Base-by-base conservation (phyloP, 2,888 invertebrate genomes). In the Imbricaverruca yamaguchii region DNA sequence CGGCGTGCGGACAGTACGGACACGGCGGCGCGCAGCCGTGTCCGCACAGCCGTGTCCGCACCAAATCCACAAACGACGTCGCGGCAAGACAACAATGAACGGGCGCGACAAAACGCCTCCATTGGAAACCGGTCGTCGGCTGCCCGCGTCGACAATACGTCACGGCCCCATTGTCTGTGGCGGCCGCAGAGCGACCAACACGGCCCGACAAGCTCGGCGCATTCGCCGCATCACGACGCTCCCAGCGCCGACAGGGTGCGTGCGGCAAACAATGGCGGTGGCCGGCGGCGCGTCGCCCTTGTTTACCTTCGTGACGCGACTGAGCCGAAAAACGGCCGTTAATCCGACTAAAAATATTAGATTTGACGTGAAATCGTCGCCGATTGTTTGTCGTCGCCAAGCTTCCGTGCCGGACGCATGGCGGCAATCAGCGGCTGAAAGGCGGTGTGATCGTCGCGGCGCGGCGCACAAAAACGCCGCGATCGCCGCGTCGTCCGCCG, bases 361-460 rank as follows among this genome's bases (percentile, higher is more conserved):
- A 74, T 74, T 74, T 74, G 74, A 74, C 74, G 74, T 74, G 74
- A 74, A 74, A 74, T 55, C 21, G 74, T 53, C 74, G 74, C 21
- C 53, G 74, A 53, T 74, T 74, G 74, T 74, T 74, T 55, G 74
- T 21, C 53, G 6, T 12, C 10, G 55, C 55, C 55, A 7, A 53
- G 55, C 74, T 74, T 74, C 74, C 74, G 74, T 55, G 53, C 53
- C 39, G 53, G 21, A 59, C 9, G 74, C 3, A 21, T 53, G 74
- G 55, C 21, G 53, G 74, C 74, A 74, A 74, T 74, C 74, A 74
- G 55, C 18, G 21, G 21, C 74, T 74, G 74, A 74, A 74, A 74
- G 23, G 74, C 74, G 55, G 18, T 55, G 74, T 74, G 74, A 55
- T 74, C 55, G 74, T 74, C 53, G 74, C 74, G 10, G 69, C 65